These are phyloP conservation scores for Mesitornis unicolor DNA, from an alignment of 2,113 vertebrate species.

Conservation along the genomic window DNA sequence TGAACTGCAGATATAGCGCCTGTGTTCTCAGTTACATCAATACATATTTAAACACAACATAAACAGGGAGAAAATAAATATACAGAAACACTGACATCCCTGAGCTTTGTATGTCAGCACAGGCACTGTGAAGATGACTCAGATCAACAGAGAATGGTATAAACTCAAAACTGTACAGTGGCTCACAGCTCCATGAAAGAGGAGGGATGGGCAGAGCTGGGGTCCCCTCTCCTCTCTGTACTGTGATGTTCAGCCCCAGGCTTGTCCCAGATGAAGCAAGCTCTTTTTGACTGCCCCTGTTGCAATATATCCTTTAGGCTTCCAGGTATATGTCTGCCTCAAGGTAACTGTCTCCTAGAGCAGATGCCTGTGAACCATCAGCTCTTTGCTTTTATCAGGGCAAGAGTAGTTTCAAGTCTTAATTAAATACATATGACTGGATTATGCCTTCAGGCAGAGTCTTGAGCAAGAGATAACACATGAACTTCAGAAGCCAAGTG, in stretches of 20 bases:
- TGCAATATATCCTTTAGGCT: background rate
- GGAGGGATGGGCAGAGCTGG: background rate
- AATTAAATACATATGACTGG: slow-evolving; percentile 1
- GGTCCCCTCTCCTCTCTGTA: background rate
- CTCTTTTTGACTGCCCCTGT: background rate
- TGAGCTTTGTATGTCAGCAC: background rate
- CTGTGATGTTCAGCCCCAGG: background rate
- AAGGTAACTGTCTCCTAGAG: background rate
- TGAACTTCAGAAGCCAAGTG: background rate
- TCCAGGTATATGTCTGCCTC: background rate
- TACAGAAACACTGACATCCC: background rate
- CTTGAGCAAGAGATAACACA: background rate
- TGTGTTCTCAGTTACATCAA: background rate
- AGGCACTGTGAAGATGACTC: background rate
- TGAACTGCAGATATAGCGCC: background rate
- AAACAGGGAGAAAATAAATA: background rate
- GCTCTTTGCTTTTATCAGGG: background rate
- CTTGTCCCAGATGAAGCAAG: background rate
- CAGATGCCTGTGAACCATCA: background rate
- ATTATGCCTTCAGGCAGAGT: background rate
- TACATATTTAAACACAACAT: background rate
- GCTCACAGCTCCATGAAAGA: background rate
- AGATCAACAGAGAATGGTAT: background rate
- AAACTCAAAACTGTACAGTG: background rate
- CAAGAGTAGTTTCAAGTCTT: background rate